Evolutionary conservation across 2,113 vertebrate species (phyloP).

Genomic region (Origma solitaria): DNA sequence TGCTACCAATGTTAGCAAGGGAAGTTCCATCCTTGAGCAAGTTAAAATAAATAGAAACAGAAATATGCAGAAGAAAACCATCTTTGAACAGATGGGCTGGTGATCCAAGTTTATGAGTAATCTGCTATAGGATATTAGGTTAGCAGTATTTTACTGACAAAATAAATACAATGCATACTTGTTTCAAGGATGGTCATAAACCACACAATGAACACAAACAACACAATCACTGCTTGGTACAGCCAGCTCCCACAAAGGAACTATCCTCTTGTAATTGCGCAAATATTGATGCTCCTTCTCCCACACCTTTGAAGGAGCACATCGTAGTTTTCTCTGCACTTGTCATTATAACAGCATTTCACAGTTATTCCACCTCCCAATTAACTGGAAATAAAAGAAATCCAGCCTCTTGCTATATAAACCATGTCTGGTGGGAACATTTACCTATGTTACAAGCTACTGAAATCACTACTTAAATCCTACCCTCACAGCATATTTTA

Average conservation of each 20-base stretch:
- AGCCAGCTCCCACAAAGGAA: neutral
- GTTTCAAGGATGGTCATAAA: neutral
- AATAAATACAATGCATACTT: neutral
- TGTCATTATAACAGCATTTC: neutral
- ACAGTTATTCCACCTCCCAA: neutral
- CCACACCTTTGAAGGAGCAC: neutral
- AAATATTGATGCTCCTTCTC: neutral
- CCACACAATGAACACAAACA: neutral
- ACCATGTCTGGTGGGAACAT: accelerated
- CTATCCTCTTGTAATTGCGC: neutral
- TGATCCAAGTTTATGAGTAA: neutral
- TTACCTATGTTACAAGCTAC: neutral
- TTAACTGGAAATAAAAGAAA: neutral
- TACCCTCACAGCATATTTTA: neutral
- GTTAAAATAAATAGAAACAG: neutral
- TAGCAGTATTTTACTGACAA: neutral
- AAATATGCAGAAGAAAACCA: neutral
- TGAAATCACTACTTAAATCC: neutral
- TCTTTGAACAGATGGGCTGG: neutral
- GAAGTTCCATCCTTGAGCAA: neutral
- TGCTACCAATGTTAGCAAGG: neutral
- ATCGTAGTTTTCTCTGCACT: neutral
- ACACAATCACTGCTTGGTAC: too few species aligned
- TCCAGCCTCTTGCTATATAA: neutral
- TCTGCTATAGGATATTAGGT: neutral